Evolutionary conservation across 2,888 invertebrate genomes (phyloP).

Genomic region (Lycophotia porphyrea): DNA sequence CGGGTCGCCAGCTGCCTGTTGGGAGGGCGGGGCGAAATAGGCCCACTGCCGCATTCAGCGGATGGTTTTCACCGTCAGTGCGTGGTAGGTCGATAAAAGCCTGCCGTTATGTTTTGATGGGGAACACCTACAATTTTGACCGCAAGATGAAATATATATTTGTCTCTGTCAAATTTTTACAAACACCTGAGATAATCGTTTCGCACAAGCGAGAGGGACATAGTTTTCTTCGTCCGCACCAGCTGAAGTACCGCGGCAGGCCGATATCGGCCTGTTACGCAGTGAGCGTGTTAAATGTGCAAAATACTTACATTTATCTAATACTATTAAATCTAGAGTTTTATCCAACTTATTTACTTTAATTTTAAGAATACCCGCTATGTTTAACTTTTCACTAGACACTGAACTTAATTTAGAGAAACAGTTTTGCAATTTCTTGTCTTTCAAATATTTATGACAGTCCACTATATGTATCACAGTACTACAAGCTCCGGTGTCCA

Average conservation of each 20-base stretch:
- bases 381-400: too few species aligned
- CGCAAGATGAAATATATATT: background rate
- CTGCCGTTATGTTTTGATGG: conserved; percentile 7
- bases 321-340: too few species aligned
- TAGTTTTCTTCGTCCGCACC: background rate
- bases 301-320: too few species aligned
- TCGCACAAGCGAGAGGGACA: background rate
- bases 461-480: too few species aligned
- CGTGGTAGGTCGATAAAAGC: conserved; percentile 6
- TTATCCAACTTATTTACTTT: too few species aligned
- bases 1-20: conserved; percentile 43
- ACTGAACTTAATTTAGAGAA: too few species aligned
- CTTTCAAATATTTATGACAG: too few species aligned
- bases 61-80: conserved; percentile 9
- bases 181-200: background rate
- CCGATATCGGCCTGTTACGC: background rate
- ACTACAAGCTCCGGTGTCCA: too few species aligned
- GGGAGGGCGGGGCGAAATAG: conserved; percentile 13
- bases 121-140: conserved; percentile 9
- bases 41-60: conserved; percentile 27
- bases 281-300: background rate
- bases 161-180: too few species aligned
- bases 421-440: too few species aligned
- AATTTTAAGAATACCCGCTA: too few species aligned
- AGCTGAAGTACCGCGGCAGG: background rate